Percentiles rank a stretch among this genome's conserved stretches.
Evolutionary conservation across 2,113 vertebrate species (phyloP).

Genomic region (Hiodon alosoides): DNA sequence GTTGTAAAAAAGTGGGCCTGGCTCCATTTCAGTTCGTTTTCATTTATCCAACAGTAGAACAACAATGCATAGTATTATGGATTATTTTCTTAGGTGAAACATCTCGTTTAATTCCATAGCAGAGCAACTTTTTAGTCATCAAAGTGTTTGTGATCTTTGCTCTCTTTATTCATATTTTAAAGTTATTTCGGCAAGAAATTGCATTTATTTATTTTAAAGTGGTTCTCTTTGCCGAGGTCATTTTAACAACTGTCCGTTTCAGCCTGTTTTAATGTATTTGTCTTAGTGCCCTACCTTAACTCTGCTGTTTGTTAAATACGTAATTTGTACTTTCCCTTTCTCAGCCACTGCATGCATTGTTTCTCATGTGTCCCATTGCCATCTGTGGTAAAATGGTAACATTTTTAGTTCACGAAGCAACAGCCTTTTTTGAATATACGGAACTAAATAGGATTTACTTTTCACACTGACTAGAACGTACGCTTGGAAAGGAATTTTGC

Average conservation of each 20-base stretch:
- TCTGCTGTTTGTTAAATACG: too few species aligned
- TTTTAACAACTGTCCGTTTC: background rate
- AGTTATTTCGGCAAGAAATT: too few species aligned
- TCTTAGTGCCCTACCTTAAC: background rate
- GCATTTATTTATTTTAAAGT: background rate
- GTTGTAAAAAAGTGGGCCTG: slow-evolving; percentile 35
- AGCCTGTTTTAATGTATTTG: background rate
- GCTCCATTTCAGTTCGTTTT: slow-evolving; percentile 50
- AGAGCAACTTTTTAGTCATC: background rate
- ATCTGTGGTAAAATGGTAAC: too few species aligned
- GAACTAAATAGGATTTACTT: too few species aligned
- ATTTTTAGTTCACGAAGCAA: too few species aligned
- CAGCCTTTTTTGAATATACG: too few species aligned
- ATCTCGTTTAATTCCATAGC: slow-evolving; percentile 16
- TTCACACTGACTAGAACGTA: too few species aligned
- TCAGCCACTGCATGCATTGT: too few species aligned
- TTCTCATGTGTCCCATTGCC: too few species aligned
- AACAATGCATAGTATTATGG: slow-evolving; percentile 37
- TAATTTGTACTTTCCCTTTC: too few species aligned
- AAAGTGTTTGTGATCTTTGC: slow-evolving; percentile 2
- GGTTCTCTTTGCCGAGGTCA: too few species aligned
- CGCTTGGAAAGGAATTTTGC: too few species aligned
- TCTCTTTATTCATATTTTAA: slow-evolving; percentile 7
- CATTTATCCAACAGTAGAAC: slow-evolving; percentile 45
- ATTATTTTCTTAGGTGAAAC: slow-evolving; percentile 39